These are phyloP conservation scores for Liopterus haemorrhoidalis DNA, from an alignment of 2,888 invertebrate species.

Conservation along the genomic window DNA sequence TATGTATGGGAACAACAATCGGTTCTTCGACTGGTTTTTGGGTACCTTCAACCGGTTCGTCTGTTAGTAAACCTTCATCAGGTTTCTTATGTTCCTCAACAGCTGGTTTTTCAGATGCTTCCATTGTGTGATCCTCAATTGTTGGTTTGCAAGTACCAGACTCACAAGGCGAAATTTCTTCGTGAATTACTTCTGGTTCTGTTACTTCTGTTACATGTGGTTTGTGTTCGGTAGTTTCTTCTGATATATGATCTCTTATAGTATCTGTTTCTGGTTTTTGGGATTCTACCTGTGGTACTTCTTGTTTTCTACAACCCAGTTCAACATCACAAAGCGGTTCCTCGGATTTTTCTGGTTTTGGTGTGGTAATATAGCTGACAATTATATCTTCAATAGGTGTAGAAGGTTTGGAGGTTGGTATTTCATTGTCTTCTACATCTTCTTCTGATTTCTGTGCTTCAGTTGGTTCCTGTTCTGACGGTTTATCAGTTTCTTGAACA, in stretches of 20 bases:
- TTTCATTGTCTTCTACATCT: too few species aligned
- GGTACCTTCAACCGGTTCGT: constrained; percentile 26
- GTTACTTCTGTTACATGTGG: constrained; percentile 26
- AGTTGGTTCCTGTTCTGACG: too few species aligned
- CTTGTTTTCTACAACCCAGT: constrained; percentile 7
- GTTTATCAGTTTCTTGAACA: constrained; percentile 17
- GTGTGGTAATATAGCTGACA: too few species aligned
- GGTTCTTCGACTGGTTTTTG: constrained; percentile 9
- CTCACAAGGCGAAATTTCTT: constrained; percentile 12
- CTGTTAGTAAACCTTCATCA: constrained; percentile 31
- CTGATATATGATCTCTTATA: constrained; percentile 16
- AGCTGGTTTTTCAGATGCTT: constrained; percentile 20
- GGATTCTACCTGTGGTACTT: constrained; percentile 12
- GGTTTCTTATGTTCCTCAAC: constrained; percentile 26
- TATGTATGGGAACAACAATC: too few species aligned
- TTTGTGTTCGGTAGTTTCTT: constrained; percentile 17
- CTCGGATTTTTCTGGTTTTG: constrained; percentile 5
- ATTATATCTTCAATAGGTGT: constrained; percentile 18
- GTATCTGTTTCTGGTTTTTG: constrained; percentile 13
- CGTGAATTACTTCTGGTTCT: constrained; percentile 21
- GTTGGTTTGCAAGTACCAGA: constrained; percentile 22
- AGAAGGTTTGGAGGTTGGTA: constrained; percentile 7
- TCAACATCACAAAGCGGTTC: constrained; percentile 10
- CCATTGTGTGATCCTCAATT: constrained; percentile 12
- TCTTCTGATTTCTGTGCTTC: too few species aligned